Conservation (phyloP, 1,140 invertebrate genomes). For the Trichonephila inaurata region DNA sequence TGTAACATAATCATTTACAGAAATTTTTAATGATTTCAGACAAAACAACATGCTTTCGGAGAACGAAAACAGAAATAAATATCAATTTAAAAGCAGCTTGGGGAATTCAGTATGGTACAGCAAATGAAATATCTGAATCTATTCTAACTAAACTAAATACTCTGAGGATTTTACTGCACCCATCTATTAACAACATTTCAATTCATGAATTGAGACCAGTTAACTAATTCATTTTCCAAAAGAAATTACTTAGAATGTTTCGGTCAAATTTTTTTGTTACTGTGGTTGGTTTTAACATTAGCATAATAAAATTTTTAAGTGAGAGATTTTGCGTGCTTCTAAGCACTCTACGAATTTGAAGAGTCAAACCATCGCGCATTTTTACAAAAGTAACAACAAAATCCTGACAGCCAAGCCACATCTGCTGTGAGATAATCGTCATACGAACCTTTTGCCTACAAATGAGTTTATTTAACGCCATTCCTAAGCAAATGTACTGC, state of each 20-base stretch:
- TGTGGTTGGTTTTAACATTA: not conserved
- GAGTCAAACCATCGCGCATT: not conserved
- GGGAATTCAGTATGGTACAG: too few relatives aligned
- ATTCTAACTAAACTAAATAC: too few relatives aligned
- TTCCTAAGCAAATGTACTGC: conserved; percentile 54
- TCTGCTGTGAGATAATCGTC: conserved; percentile 26
- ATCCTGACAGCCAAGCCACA: not conserved
- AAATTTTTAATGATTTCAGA: too few relatives aligned
- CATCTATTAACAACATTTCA: not conserved
- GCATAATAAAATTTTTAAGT: not conserved
- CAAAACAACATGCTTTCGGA: too few relatives aligned
- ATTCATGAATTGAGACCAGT: not conserved
- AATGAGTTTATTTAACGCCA: conserved; percentile 67
- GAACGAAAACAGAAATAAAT: too few relatives aligned
- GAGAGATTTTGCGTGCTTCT: not conserved
- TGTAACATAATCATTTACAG: too few relatives aligned
- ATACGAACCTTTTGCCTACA: conserved; percentile 19
- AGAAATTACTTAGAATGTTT: not conserved
- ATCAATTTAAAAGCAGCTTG: too few relatives aligned
- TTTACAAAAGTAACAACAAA: conserved; percentile 14
- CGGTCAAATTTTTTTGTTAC: not conserved
- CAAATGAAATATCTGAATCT: too few relatives aligned
- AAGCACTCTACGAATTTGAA: not conserved
- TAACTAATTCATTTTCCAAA: not conserved
- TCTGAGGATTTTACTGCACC: too few relatives aligned